Conservation (phyloP, 1,140 invertebrate genomes). For the Stegodyphus dumicola region DNA sequence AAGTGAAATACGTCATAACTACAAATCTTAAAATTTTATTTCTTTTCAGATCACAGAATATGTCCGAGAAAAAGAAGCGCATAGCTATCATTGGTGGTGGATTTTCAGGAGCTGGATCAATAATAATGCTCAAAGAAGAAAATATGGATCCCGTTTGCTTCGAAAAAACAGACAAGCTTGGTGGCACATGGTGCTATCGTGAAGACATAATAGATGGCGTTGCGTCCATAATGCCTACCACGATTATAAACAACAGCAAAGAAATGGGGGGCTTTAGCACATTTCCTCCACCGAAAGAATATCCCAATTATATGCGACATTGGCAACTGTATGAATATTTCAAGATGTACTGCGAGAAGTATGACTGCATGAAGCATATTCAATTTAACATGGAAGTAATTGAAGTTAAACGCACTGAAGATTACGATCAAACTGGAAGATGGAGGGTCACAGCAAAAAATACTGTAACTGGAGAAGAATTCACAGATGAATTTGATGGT, state of each 20-base stretch:
- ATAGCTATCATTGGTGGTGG: constrained; percentile 70
- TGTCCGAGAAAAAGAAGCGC: background rate
- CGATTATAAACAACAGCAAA: constrained; percentile 69
- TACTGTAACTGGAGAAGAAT: constrained; percentile 16
- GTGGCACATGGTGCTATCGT: constrained; percentile 71
- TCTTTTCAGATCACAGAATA: background rate
- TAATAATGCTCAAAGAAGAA: constrained; percentile 38
- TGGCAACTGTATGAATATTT: constrained; percentile 67
- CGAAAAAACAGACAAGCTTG: constrained; percentile 69
- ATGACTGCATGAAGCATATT: constrained; percentile 65
- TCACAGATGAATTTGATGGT: constrained; percentile 67
- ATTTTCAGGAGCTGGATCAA: constrained; percentile 68
- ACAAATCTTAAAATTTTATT: too few relatives aligned
- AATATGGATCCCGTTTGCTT: constrained; percentile 67
- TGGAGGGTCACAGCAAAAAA: constrained; percentile 66
- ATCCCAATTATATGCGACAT: constrained; percentile 68
- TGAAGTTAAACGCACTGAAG: constrained; percentile 63
- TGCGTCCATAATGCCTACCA: constrained; percentile 65
- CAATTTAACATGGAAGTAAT: background rate
- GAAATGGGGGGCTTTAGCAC: constrained; percentile 65
- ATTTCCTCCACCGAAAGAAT: constrained; percentile 68
- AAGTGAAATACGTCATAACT: too few relatives aligned
- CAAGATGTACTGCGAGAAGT: constrained; percentile 66
- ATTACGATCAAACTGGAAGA: constrained; percentile 66
- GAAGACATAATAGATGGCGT: constrained; percentile 63